Conservation (phyloP, 2,113 vertebrate genomes). For the Sphaerodactylus townsendi region DNA sequence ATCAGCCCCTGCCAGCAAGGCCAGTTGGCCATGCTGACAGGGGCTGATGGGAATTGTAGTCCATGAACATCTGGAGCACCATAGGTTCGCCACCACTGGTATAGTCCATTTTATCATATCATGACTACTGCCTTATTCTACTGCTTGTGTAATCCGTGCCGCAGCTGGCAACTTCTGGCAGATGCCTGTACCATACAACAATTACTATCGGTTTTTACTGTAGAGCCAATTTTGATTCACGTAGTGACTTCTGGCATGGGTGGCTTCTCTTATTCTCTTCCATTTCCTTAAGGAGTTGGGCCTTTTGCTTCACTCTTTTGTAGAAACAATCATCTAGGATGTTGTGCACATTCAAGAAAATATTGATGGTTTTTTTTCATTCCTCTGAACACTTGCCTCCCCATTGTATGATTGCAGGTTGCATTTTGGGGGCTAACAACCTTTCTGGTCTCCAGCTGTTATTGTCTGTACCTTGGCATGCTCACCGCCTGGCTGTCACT, state of each 20-base stretch:
- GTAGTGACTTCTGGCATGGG: not conserved
- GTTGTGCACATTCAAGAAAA: slow-evolving; percentile 24
- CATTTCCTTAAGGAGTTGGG: accelerated
- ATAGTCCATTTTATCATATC: not conserved
- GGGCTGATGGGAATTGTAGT: too few relatives aligned
- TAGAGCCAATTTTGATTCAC: not conserved
- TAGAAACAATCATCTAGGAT: slow-evolving; percentile 22
- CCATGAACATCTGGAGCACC: too few relatives aligned
- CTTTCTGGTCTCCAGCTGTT: slow-evolving; percentile 44
- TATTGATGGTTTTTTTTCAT: slow-evolving; percentile 22
- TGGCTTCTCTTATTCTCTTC: not conserved
- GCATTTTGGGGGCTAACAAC: slow-evolving; percentile 33
- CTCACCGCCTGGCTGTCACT: slow-evolving; percentile 25
- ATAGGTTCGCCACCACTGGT: too few relatives aligned
- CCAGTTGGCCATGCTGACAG: too few relatives aligned
- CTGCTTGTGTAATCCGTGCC: not conserved
- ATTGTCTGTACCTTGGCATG: slow-evolving; percentile 35
- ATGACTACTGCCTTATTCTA: not conserved
- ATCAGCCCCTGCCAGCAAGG: too few relatives aligned
- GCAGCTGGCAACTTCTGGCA: not conserved
- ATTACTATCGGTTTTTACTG: slow-evolving; percentile 8
- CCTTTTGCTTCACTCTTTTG: not conserved
- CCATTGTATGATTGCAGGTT: not conserved
- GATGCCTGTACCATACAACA: not conserved
- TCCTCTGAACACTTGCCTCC: slow-evolving; percentile 11